phyloP scores from a whole-genome alignment of 1,140 invertebrate genomes.

The Habropoda laboriosa region DNA sequence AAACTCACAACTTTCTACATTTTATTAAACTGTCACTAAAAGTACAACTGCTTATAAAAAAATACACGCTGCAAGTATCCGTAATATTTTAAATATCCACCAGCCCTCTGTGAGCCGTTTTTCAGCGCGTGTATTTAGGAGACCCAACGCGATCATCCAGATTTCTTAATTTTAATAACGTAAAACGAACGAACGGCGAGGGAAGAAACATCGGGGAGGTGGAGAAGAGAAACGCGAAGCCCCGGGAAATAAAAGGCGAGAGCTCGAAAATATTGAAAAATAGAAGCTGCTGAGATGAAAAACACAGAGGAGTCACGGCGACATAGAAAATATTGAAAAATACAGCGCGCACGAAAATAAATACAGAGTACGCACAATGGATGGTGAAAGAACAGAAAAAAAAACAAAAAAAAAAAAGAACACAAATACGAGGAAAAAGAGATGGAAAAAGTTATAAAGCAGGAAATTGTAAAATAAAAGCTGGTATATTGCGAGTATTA shows the following conservation, averaged over 20 bases:
- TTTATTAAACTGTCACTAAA: too few relatives aligned
- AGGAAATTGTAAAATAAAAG: background rate
- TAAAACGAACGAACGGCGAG: background rate
- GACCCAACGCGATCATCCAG: background rate
- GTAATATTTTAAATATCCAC: background rate
- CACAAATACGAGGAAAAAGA: background rate
- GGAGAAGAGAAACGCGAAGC: background rate
- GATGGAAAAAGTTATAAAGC: background rate
- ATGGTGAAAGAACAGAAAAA: background rate
- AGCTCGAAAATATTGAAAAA: background rate
- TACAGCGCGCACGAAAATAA: slow-evolving; percentile 16
- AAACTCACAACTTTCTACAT: too few relatives aligned
- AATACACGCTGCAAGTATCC: too few relatives aligned
- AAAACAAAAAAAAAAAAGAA: background rate
- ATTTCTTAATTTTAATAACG: slow-evolving; percentile 1
- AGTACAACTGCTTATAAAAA: too few relatives aligned
- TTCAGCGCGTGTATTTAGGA: background rate
- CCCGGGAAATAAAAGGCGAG: slow-evolving; percentile 3
- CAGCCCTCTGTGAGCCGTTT: background rate
- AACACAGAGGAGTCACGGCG: background rate
- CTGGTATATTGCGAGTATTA: background rate
- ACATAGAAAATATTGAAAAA: slow-evolving; percentile 27
- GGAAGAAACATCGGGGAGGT: too few relatives aligned
- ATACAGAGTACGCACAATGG: slow-evolving; percentile 11
- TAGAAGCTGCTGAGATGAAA: slow-evolving; percentile 11